Conservation (phyloP, 2,113 vertebrate species). For the Bucco capensis region DNA sequence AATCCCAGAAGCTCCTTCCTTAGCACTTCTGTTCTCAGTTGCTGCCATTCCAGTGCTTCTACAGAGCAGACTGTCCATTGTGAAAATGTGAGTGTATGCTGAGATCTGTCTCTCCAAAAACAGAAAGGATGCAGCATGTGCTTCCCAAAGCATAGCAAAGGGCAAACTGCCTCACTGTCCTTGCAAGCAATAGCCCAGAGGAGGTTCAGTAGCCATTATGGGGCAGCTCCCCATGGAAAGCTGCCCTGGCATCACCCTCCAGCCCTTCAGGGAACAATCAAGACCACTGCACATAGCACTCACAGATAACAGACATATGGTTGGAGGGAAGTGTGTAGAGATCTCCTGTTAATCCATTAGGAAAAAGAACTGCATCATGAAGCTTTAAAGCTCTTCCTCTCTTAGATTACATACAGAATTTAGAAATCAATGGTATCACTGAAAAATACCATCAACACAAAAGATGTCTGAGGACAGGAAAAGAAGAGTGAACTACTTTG, state of each 20-base stretch:
- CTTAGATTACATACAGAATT: neutral
- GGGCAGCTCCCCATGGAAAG: neutral
- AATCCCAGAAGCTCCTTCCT: neutral
- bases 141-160: neutral
- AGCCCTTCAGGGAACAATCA: neutral
- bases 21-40: neutral
- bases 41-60: fast-evolving
- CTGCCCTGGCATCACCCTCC: neutral
- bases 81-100: fast-evolving
- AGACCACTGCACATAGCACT: neutral
- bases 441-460: neutral
- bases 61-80: neutral
- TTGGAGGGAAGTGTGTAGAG: fast-evolving
- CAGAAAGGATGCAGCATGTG: fast-evolving
- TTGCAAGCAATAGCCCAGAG: neutral
- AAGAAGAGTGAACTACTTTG: neutral
- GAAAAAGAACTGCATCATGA: neutral
- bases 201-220: neutral
- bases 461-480: neutral
- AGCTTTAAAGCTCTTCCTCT: neutral
- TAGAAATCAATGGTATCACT: neutral
- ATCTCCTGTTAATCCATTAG: neutral
- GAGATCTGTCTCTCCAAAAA: neutral
- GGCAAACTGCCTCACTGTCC: neutral
- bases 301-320: fast-evolving